A percentile compares a stretch with the other conserved stretches of the same genome.
These are phyloP conservation scores for Merluccius polli DNA, from an alignment of 2,797 vertebrate species.

Conservation along the genomic window DNA sequence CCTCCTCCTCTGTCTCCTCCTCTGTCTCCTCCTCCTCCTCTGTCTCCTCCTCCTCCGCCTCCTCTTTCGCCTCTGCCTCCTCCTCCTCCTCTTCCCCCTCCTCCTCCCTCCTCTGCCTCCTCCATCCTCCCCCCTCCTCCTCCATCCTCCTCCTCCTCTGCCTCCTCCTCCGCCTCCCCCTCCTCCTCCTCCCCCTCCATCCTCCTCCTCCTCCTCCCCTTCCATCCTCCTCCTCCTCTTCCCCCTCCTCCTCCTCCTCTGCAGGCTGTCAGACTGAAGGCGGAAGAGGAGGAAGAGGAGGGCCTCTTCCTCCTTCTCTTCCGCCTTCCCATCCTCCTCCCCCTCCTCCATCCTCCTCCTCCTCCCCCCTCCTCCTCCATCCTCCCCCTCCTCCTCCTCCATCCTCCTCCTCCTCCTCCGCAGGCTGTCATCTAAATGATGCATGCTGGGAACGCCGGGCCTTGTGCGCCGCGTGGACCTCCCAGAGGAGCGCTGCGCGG, in stretches of 20 bases:
- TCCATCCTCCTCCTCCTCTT: conserved; percentile 27
- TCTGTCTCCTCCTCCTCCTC: not conserved
- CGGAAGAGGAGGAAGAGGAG: too few species aligned
- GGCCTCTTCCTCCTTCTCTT: not conserved
- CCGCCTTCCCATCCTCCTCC: conserved; percentile 17
- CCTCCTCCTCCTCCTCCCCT: not conserved
- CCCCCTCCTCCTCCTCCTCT: not conserved
- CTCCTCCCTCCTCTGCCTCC: not conserved
- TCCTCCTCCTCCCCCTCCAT: conserved; percentile 33
- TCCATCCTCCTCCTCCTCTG: not conserved
- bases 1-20: conserved; percentile 25
- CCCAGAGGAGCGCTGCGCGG: conserved; percentile 69
- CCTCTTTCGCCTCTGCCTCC: not conserved
- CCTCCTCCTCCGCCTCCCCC: conserved; percentile 25
- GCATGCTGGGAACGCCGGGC: conserved; percentile 68
- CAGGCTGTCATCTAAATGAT: conserved; percentile 75
- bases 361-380: conserved; percentile 24
- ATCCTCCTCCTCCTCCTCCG: conserved; percentile 48
- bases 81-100: conserved; percentile 24
- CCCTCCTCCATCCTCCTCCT: not conserved
- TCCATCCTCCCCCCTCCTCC: conserved; percentile 26
- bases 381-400: conserved; percentile 12
- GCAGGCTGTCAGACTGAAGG: too few species aligned
- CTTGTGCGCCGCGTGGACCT: conserved; percentile 65
- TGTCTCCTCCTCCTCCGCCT: conserved; percentile 25